These are phyloP conservation scores for Acestrorhynchus altus DNA, from an alignment of 2,797 vertebrate species.

Conservation along the genomic window DNA sequence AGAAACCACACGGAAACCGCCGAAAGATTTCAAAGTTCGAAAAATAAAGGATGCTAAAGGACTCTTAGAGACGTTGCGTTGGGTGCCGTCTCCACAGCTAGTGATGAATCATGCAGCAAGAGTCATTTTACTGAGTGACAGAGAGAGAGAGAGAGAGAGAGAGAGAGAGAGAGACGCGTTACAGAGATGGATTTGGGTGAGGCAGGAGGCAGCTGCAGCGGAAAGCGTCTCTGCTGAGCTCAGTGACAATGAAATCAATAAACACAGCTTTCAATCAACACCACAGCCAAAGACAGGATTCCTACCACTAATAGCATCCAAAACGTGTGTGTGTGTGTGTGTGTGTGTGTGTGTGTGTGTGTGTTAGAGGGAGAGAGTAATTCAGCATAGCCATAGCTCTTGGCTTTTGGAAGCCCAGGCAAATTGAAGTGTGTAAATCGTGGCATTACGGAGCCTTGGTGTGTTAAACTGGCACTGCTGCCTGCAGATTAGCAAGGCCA, in stretches of 20 bases:
- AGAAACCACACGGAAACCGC: too few species aligned
- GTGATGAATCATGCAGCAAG: conserved; percentile 19
- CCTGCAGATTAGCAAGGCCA: conserved; percentile 46
- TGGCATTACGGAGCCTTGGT: conserved; percentile 43
- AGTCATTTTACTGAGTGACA: conserved; percentile 29
- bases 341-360: background rate
- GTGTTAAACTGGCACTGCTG: conserved; percentile 47
- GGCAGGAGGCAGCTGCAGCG: conserved; percentile 36
- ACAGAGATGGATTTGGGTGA: conserved; percentile 34
- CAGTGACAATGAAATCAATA: conserved; percentile 50
- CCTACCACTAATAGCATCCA: conserved; percentile 26
- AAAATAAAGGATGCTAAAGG: conserved; percentile 34
- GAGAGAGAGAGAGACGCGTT: background rate
- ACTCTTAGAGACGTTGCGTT: conserved; percentile 7
- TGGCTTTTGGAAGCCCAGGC: conserved; percentile 38
- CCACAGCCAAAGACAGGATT: conserved; percentile 8
- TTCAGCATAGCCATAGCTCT: conserved; percentile 37
- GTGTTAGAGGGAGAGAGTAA: conserved; percentile 21
- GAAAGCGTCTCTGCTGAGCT: conserved; percentile 25
- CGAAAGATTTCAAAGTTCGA: conserved; percentile 16
- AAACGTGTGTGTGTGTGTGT: background rate
- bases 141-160: background rate
- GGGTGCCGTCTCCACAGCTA: conserved; percentile 7
- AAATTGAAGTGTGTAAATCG: conserved; percentile 53
- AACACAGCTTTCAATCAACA: conserved; percentile 38